Base-by-base conservation (phyloP, 2,888 invertebrate genomes). In the Sinohyriopsis cumingii region DNA sequence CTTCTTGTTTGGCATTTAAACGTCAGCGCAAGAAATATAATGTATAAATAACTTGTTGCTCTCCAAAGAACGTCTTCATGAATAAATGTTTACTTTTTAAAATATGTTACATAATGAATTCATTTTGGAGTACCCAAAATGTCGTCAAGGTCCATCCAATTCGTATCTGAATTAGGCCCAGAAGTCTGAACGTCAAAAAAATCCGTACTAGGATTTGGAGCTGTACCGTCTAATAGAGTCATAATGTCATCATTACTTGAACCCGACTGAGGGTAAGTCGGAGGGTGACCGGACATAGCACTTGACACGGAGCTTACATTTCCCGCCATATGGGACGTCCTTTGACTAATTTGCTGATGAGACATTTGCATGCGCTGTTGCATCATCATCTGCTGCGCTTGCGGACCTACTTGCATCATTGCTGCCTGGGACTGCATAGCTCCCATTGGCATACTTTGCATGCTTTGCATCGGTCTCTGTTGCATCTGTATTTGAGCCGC, bases 181-280 rank as follows among this genome's bases (percentile, higher is more conserved):
- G 82, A 75, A 60, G 76, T 82, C 64, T 83, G 84, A 63, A 86
- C 93, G 55, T 96, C 96, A 84, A 96, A 93, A 72, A 94, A 93
- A 90, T 96, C 95, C 28, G 85, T 78, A 76, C 80, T 81, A 60
- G 82, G 79, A 66, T 80, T 81, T 56, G 83, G 85, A 59, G 96
- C 93, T 62, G 96, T 93, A 91, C 94, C 94, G 90, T 96, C 96
- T 75, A 95, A 92, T 91, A 95, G 95, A 92, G 96, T 95, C 84
- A 96, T 93, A 90, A 96, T 94, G 91, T 95, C 87, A 55, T 86
- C 85, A 72, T 82, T 84, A 56, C 81, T 75, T 33, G 78, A 56
- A 70, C 77, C 72, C 53, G 75, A 33, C 53, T 80, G 75, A 66
- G 81, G 75, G 68, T 75, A 79, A 62, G 70, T 67, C 71, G 74